Base-by-base conservation (phyloP, 35 echinoderm and acorn worm species). In the Anneissia japonica region DNA sequence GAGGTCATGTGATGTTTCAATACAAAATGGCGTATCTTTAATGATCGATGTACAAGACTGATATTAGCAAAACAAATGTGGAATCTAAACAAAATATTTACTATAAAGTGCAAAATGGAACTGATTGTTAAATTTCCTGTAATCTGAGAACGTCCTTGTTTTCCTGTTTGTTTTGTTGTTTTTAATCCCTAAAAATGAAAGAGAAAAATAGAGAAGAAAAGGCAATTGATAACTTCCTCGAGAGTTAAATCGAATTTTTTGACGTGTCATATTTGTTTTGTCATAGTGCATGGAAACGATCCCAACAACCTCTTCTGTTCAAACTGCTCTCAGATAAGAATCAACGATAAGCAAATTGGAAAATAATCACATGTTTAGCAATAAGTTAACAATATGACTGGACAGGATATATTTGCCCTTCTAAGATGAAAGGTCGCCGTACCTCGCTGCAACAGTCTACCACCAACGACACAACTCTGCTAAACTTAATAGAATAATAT, bases 131-230 rank as follows among this genome's bases (percentile, higher is more conserved):
- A 64, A 64, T 64, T 64, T 12, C 51, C 51, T 64, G 51, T 64
- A 64, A 64, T 64, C 7, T 64, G 21, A 64, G 51, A 64, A 64
- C 11, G 51, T 64, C 9, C 1, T 26, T 26, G 51, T 64, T 64
- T 64, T 64, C 51, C 51, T 64, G 51, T 64, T 64, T 64, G 51
- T 64, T 64, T 64, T 64, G 51, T 64, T 64, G 51, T 64, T 64
- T 64, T 64, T 64, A 23, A 64, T 64, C 51, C 19, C 26, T 64
- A 19, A 64, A 64, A 64, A 64, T 64, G 51, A 64, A 64, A 64
- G 51, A 64, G 51, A 64, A 64, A 64, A 64, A 64, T 64, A 64
- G 6, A 64, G 26, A 64, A 64, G 51, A 64, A 64, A 64, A 64
- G 21, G 51, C 51, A 64, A 64, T 64, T 64, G 51, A 64, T 64